Conservation (phyloP, 2,113 vertebrate species). For the Panthera leo region DNA sequence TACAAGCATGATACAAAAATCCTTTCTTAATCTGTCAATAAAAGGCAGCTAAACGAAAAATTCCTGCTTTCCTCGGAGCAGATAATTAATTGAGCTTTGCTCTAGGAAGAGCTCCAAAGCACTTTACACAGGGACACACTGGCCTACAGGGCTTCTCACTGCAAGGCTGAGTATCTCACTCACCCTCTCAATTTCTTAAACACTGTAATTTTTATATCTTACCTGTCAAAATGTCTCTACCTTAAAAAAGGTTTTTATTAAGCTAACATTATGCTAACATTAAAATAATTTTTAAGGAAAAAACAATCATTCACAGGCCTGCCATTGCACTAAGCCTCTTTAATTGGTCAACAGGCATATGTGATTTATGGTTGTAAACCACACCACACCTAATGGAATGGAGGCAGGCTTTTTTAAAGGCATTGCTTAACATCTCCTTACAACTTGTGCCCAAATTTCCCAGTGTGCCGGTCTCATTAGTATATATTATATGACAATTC, state of each 20-base stretch:
- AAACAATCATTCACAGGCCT: not conserved
- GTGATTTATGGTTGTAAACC: not conserved
- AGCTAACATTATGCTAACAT: not conserved
- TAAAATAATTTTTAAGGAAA: conserved; percentile 48
- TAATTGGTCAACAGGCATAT: not conserved
- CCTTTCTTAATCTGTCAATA: conserved; percentile 16
- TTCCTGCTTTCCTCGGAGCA: not conserved
- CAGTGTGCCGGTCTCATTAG: conserved; percentile 11
- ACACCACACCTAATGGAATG: not conserved
- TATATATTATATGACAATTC: not conserved
- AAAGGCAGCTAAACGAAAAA: conserved; percentile 14
- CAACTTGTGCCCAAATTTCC: not conserved
- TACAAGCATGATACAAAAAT: conserved; percentile 43
- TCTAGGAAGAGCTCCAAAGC: not conserved
- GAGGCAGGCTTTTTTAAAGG: not conserved
- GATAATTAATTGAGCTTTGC: not conserved
- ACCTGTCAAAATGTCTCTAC: not conserved
- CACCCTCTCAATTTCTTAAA: not conserved
- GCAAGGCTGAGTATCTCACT: not conserved
- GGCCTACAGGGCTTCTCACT: not conserved
- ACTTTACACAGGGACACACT: not conserved
- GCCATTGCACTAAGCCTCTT: not conserved
- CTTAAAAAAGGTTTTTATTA: not conserved
- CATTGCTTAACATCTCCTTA: not conserved
- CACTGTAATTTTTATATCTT: not conserved